Evolutionary conservation across 2,797 vertebrate species (phyloP).

Genomic region (Alfaro cultratus): DNA sequence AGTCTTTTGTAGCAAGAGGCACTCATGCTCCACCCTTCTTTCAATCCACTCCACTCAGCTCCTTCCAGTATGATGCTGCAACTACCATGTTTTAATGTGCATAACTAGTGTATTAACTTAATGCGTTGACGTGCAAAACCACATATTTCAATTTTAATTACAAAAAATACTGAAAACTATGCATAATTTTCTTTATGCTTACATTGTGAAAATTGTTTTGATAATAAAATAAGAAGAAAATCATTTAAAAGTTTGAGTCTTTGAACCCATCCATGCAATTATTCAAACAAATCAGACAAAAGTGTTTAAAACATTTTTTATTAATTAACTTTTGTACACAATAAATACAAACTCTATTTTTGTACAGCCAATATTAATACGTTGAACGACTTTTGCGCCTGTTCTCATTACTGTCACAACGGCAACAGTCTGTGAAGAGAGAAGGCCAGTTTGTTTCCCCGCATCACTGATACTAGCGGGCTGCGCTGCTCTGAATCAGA

Average conservation of each 20-base stretch:
- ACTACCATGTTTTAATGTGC: neutral
- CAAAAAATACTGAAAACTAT: neutral
- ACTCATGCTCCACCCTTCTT: neutral
- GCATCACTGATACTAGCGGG: conserved; percentile 78
- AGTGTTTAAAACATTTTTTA: conserved; percentile 82
- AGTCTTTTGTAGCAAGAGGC: neutral
- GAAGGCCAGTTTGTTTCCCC: conserved; percentile 74
- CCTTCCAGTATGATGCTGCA: neutral
- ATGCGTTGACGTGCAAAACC: neutral
- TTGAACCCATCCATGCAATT: neutral
- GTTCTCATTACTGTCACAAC: conserved; percentile 85
- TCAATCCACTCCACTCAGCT: no score
- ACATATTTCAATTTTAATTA: neutral
- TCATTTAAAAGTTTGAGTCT: neutral
- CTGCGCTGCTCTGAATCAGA: conserved; percentile 84
- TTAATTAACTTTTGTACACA: conserved; percentile 99
- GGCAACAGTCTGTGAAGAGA: conserved; percentile 80
- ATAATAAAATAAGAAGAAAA: neutral
- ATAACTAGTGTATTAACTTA: neutral
- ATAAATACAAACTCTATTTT: conserved; percentile 99
- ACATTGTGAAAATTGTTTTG: neutral
- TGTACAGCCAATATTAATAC: conserved; percentile 95
- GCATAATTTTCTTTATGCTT: neutral
- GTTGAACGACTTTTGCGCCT: conserved; percentile 86
- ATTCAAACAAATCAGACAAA: neutral